A percentile compares a stretch with the other conserved stretches of the same genome.
phyloP scores from a whole-genome alignment of 1,140 invertebrate genomes.

The Phymastichus coffea region DNA sequence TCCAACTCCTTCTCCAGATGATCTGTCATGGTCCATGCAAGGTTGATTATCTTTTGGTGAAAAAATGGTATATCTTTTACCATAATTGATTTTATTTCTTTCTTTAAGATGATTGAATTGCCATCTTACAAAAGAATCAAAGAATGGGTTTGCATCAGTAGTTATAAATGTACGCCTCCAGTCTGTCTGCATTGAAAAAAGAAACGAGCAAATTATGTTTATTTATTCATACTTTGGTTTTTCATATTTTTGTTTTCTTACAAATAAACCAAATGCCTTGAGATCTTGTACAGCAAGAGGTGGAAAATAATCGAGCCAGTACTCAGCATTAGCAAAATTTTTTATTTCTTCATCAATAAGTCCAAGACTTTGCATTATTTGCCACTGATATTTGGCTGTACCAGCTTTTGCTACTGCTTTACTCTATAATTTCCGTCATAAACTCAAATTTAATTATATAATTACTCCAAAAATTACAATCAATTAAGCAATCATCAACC shows the following conservation, averaged over 20 bases:
- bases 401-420: slow-evolving; percentile 95
- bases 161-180: slow-evolving; percentile 98
- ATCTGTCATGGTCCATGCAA: slow-evolving; percentile 99
- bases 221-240: slow-evolving; percentile 1
- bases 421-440: slow-evolving; percentile 63
- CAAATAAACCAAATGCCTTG: slow-evolving; percentile 85
- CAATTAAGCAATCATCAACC: no score
- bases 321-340: slow-evolving; percentile 84
- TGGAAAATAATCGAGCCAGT: slow-evolving; percentile 98
- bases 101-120: slow-evolving; percentile 90
- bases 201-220: slow-evolving; percentile 21
- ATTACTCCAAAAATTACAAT: no score
- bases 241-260: slow-evolving; percentile 61
- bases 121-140: slow-evolving; percentile 97
- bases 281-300: slow-evolving; percentile 85
- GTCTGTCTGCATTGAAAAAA: slow-evolving; percentile 90
- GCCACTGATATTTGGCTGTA: slow-evolving; percentile 93
- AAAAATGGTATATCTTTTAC: slow-evolving; percentile 96
- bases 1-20: slow-evolving; percentile 93
- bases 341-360: slow-evolving; percentile 88
- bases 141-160: slow-evolving; percentile 97
- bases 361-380: slow-evolving; percentile 96
- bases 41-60: slow-evolving; percentile 96
- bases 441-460: no score
- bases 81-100: slow-evolving; percentile 90